Evolutionary conservation across 2,888 invertebrate species (phyloP).

Genomic region (Sinotaia quadrata): DNA sequence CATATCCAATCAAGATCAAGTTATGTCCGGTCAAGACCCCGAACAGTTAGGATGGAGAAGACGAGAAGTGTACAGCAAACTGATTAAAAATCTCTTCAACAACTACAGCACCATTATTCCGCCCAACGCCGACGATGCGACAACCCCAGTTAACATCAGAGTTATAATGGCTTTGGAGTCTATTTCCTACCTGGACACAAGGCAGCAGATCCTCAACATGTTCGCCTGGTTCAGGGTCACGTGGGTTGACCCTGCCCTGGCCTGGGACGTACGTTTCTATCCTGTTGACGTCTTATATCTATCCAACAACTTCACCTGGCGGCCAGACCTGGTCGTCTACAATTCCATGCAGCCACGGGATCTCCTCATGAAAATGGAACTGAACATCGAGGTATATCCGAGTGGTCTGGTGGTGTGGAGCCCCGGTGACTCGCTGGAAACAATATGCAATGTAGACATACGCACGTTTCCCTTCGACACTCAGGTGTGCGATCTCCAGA

Average conservation of each 20-base stretch:
- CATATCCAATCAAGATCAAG: no score
- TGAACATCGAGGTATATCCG: not conserved
- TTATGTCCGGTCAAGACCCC: no score
- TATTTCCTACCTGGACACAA: not conserved
- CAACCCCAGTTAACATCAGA: not conserved
- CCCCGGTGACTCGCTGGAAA: not conserved
- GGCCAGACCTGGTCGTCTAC: not conserved
- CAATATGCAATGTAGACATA: not conserved
- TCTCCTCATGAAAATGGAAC: not conserved
- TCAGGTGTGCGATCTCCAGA: not conserved
- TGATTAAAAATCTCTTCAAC: no score
- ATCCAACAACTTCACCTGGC: not conserved
- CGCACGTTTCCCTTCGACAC: not conserved
- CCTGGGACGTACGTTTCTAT: not conserved
- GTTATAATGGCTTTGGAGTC: not conserved
- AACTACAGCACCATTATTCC: no score
- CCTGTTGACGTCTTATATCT: not conserved
- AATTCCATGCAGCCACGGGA: not conserved
- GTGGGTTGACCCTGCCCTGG: not conserved
- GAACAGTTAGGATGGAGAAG: no score
- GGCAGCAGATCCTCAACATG: not conserved
- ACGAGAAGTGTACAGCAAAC: no score
- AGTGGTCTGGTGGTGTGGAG: not conserved
- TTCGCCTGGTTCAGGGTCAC: not conserved
- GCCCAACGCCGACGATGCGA: not conserved